Percentiles rank a stretch among this genome's conserved stretches.
These are phyloP conservation scores for Hydrolagus colliei DNA, from an alignment of 2,797 vertebrate genomes.

Conservation along the genomic window DNA sequence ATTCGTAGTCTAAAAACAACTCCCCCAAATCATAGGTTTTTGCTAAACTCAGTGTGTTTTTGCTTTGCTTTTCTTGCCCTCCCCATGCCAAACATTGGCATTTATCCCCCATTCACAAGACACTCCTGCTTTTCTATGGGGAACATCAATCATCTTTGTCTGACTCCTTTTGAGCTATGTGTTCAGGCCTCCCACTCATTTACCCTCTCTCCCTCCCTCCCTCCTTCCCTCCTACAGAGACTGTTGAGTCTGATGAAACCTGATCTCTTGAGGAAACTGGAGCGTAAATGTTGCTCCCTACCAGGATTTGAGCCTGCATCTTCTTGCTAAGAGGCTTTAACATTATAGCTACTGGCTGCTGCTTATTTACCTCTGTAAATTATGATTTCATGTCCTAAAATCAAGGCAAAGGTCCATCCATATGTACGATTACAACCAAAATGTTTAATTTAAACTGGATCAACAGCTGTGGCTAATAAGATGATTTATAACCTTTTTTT, in stretches of 20 bases:
- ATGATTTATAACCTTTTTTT: slow-evolving; percentile 15
- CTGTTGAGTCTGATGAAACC: background rate
- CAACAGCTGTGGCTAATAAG: background rate
- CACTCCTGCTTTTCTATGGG: background rate
- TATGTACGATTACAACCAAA: background rate
- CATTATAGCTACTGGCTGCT: background rate
- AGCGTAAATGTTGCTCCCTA: background rate
- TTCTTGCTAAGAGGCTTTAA: background rate
- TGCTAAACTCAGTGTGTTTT: background rate
- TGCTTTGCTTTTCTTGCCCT: background rate
- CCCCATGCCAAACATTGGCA: background rate
- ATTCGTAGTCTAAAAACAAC: background rate
- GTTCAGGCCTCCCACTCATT: background rate
- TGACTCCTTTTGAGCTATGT: background rate
- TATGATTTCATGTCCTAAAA: slow-evolving; percentile 22
- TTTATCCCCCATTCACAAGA: background rate
- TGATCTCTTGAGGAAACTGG: background rate
- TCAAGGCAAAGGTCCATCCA: slow-evolving; percentile 7
- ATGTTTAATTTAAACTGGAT: slow-evolving; percentile 22
- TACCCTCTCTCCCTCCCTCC: background rate
- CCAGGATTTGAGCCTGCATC: background rate
- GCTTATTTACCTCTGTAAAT: background rate
- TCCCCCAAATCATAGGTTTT: background rate
- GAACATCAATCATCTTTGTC: background rate
- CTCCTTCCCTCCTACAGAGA: background rate